Percentiles rank a stretch among this genome's conserved stretches.
phyloP scores from a whole-genome alignment of 2,797 vertebrate species.

The Vespertilio murinus region DNA sequence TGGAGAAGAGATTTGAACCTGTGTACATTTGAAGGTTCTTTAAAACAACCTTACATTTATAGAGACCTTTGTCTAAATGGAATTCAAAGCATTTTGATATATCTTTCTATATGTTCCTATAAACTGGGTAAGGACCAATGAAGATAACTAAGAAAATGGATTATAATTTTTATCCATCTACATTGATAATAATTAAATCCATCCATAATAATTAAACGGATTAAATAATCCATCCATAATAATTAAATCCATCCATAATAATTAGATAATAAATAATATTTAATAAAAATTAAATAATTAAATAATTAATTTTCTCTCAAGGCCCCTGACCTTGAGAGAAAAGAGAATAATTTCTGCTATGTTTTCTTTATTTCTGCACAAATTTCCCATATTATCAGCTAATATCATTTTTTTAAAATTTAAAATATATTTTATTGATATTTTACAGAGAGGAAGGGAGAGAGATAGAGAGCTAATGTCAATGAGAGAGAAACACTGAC shows the following conservation, averaged over 20 bases:
- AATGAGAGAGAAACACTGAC: too few relatives aligned
- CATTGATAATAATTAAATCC: background rate
- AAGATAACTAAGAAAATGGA: background rate
- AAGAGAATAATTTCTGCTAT: background rate
- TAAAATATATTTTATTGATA: too few relatives aligned
- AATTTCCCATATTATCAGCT: background rate
- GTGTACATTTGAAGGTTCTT: background rate
- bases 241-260: too few relatives aligned
- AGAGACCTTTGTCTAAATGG: background rate
- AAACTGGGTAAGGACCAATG: background rate
- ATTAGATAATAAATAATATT: too few relatives aligned
- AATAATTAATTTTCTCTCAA: too few relatives aligned
- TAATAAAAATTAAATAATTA: too few relatives aligned
- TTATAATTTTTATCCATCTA: background rate
- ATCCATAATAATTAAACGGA: background rate
- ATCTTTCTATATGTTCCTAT: background rate
- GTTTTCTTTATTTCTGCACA: conserved; percentile 3
- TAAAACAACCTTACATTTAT: background rate
- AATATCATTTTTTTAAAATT: background rate
- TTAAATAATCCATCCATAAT: too few relatives aligned
- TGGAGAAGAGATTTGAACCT: background rate
- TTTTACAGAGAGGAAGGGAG: too few relatives aligned
- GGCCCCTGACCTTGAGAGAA: too few relatives aligned
- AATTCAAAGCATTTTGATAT: conserved; percentile 15
- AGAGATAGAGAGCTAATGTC: too few relatives aligned